Evolutionary conservation across 2,113 vertebrate genomes (phyloP).

Genomic region (Neomonachus schauinslandi): DNA sequence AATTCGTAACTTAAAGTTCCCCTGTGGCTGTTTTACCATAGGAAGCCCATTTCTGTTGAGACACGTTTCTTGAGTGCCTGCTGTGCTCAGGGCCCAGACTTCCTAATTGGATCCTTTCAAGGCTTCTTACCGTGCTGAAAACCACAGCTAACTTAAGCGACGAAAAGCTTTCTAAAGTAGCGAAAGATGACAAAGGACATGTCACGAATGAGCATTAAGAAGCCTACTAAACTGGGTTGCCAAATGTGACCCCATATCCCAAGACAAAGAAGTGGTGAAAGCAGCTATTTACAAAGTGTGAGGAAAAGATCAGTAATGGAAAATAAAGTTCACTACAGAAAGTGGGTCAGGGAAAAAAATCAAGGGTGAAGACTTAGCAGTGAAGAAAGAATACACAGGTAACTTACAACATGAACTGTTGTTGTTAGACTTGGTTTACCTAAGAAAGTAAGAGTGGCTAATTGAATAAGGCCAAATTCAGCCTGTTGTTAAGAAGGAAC

Average conservation of each 20-base stretch:
- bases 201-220: not conserved
- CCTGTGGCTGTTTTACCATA: not conserved
- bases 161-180: conserved; percentile 20
- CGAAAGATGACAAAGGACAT: not conserved
- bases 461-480: not conserved
- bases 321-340: conserved; percentile 18
- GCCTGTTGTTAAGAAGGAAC: conserved; percentile 37
- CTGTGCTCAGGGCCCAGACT: conserved; percentile 20
- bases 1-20: not conserved
- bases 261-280: not conserved
- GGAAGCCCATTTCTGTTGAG: not conserved
- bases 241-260: not conserved
- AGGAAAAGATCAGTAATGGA: not conserved
- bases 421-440: not conserved
- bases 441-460: conserved; percentile 24
- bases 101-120: not conserved
- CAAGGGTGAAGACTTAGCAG: not conserved
- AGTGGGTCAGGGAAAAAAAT: not conserved
- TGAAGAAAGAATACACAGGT: not conserved
- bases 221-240: not conserved
- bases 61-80: conserved; percentile 1
- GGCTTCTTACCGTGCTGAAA: not conserved
- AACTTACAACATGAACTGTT: not conserved
- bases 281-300: not conserved
- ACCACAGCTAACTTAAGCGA: not conserved